Conservation (phyloP, 2,888 invertebrate species). For the Aspidiotus destructor region DNA sequence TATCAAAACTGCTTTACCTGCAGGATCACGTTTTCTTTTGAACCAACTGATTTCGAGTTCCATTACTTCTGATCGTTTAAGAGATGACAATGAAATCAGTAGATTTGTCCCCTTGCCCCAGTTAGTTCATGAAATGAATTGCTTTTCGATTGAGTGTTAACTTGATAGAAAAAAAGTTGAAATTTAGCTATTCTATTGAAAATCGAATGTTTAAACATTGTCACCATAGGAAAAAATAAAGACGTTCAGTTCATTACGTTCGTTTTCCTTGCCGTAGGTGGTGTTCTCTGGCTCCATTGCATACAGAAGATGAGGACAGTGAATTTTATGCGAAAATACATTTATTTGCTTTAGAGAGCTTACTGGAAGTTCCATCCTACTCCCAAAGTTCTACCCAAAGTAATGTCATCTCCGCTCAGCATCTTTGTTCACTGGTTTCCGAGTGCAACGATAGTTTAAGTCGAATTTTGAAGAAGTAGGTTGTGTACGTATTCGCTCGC, state of each 20-base stretch:
- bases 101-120: too few relatives aligned
- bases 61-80: too few relatives aligned
- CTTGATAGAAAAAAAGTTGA: too few relatives aligned
- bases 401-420: conserved; percentile 55
- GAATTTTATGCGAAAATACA: conserved; percentile 56
- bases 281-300: conserved; percentile 61
- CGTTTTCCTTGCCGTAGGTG: conserved; percentile 45
- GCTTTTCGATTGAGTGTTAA: too few relatives aligned
- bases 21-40: too few relatives aligned
- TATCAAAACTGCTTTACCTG: too few relatives aligned
- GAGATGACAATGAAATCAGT: too few relatives aligned
- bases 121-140: too few relatives aligned
- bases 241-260: conserved; percentile 36
- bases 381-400: conserved; percentile 32
- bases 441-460: conserved; percentile 20
- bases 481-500: background rate
- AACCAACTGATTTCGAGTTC: too few relatives aligned
- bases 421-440: conserved; percentile 47
- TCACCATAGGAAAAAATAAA: too few relatives aligned
- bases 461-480: conserved; percentile 9
- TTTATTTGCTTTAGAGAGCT: conserved; percentile 55
- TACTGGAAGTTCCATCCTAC: conserved; percentile 47
- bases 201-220: too few relatives aligned
- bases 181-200: too few relatives aligned
- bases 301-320: conserved; percentile 40